Evolutionary conservation across 30 jellyfish, hydroid and myxozoan species (phyloP).

Genomic region (Haliclystus octoradiatus): DNA sequence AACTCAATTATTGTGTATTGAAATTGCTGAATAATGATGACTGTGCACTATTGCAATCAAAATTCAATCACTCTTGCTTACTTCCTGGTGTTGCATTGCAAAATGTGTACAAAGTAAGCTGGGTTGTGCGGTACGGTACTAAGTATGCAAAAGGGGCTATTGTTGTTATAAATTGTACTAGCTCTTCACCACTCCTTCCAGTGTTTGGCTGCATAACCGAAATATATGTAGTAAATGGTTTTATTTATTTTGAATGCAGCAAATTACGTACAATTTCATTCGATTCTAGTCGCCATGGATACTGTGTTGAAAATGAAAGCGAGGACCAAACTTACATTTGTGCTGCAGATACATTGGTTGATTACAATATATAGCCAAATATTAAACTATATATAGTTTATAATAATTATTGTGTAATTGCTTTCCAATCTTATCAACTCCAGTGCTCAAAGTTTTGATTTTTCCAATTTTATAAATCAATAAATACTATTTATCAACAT

Average conservation of each 20-base stretch:
- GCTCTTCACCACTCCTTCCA: slow-evolving; percentile 12
- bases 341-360: slow-evolving; percentile 11
- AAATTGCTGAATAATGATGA: background rate
- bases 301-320: no score
- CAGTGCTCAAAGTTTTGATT: no score
- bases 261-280: slow-evolving; percentile 14
- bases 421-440: no score
- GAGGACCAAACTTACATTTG: no score
- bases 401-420: no score
- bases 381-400: no score
- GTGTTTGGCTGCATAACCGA: slow-evolving; percentile 13
- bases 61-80: background rate
- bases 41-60: background rate
- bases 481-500: no score
- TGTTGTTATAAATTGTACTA: slow-evolving; percentile 7
- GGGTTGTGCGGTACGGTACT: slow-evolving; percentile 26
- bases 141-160: slow-evolving; percentile 11
- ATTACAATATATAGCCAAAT: slow-evolving; percentile 25
- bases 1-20: slow-evolving; percentile 21
- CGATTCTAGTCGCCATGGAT: slow-evolving; percentile 19
- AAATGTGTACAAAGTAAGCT: slow-evolving; percentile 8
- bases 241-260: slow-evolving; percentile 24
- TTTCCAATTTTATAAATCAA: no score
- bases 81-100: slow-evolving; percentile 27
- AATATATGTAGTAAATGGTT: slow-evolving; percentile 16